phyloP scores from a whole-genome alignment of 2,113 vertebrate genomes.

The Prinia subflava region DNA sequence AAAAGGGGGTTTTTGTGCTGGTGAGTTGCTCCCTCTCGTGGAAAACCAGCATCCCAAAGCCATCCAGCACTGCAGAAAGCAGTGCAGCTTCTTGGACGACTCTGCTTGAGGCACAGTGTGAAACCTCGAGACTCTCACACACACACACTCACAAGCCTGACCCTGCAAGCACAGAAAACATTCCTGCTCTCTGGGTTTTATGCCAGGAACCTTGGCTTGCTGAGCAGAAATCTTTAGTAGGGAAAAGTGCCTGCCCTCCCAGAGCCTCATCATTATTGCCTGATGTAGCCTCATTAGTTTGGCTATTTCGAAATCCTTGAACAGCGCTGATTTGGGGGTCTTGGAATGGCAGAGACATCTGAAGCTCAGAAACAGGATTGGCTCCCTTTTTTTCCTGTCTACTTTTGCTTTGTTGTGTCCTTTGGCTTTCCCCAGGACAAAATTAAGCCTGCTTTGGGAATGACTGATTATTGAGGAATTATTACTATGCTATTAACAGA shows the following conservation, averaged over 20 bases:
- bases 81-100: not conserved
- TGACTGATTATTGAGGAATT: not conserved
- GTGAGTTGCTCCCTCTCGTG: constrained; percentile 83
- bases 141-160: not conserved
- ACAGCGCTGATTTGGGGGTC: not conserved
- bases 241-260: not conserved
- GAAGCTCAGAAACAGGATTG: not conserved
- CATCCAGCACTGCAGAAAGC: not conserved
- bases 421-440: not conserved
- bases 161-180: not conserved
- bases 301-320: not conserved
- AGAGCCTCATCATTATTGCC: not conserved
- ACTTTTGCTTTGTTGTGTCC: not conserved
- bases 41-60: not conserved
- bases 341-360: not conserved
- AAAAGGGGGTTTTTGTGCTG: constrained; percentile 67
- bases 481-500: not conserved
- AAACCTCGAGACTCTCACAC: not conserved
- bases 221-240: not conserved
- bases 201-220: constrained; percentile 9
- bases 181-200: not conserved
- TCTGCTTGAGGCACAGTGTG: not conserved
- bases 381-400: not conserved
- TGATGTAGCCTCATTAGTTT: not conserved
- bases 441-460: not conserved